phyloP scores from a whole-genome alignment of 2,888 invertebrate genomes.

The Auanema freiburgensis region DNA sequence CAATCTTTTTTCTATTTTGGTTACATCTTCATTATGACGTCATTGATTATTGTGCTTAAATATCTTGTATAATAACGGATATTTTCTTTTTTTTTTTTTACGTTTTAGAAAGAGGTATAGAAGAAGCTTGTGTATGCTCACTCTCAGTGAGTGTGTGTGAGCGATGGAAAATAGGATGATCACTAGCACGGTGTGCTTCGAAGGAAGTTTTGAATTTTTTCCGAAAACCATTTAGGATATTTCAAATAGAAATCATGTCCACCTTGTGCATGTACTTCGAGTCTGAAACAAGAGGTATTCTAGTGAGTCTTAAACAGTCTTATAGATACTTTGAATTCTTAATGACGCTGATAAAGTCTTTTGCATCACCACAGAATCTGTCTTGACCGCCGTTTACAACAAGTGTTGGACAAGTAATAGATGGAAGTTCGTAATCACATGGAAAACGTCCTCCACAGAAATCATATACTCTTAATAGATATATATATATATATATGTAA shows the following conservation, averaged over 20 bases:
- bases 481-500: not conserved
- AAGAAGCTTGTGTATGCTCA: too few species aligned
- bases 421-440: constrained; percentile 47
- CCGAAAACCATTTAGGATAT: constrained; percentile 60
- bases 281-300: constrained; percentile 30
- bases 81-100: too few species aligned
- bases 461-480: constrained; percentile 51
- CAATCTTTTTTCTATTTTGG: too few species aligned
- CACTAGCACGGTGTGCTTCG: not conserved
- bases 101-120: too few species aligned
- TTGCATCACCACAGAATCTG: constrained; percentile 58
- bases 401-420: constrained; percentile 51
- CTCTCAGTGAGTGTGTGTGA: too few species aligned
- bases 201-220: constrained; percentile 45
- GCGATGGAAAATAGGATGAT: too few species aligned
- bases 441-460: constrained; percentile 61
- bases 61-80: too few species aligned
- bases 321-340: constrained; percentile 39
- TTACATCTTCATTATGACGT: too few species aligned
- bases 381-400: constrained; percentile 58
- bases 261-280: constrained; percentile 60
- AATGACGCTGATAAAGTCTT: constrained; percentile 43
- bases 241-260: constrained; percentile 62
- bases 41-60: too few species aligned
- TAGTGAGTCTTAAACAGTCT: not conserved